phyloP scores from a whole-genome alignment of 2,113 vertebrate genomes.

The Oncorhynchus mykiss region DNA sequence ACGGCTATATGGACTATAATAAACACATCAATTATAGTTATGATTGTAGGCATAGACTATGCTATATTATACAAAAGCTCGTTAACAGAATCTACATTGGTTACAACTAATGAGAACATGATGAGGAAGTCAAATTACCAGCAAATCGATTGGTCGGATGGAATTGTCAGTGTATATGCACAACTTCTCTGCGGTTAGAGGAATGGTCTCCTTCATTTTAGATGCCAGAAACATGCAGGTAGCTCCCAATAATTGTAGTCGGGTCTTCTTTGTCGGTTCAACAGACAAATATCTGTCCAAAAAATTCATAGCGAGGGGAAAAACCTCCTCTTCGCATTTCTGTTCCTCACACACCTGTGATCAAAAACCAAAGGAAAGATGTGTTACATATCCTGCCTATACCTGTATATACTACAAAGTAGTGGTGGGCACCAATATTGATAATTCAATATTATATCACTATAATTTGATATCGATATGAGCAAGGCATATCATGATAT shows the following conservation, averaged over 20 bases:
- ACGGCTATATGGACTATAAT: neutral
- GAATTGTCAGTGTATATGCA: conserved; percentile 96
- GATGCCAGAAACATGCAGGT: conserved; percentile 96
- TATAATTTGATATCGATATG: no score
- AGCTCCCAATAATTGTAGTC: conserved; percentile 89
- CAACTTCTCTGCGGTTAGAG: conserved; percentile 89
- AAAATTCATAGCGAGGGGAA: conserved; percentile 94
- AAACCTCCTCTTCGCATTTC: conserved; percentile 95
- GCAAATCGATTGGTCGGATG: conserved; percentile 84
- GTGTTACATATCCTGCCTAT: neutral
- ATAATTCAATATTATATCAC: no score
- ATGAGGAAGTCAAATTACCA: conserved; percentile 75
- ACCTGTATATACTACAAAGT: no score
- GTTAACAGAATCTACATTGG: neutral
- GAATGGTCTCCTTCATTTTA: conserved; percentile 95
- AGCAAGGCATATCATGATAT: no score
- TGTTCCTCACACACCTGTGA: conserved; percentile 91
- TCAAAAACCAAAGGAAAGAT: conserved; percentile 15
- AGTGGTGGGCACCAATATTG: no score
- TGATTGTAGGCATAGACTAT: neutral
- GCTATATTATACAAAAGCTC: no score
- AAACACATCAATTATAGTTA: neutral
- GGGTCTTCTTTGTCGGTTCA: conserved; percentile 85
- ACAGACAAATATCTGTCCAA: conserved; percentile 92
- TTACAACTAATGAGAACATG: neutral